Base-by-base conservation (phyloP, 2,888 invertebrate species). In the Calameuta pallipes region DNA sequence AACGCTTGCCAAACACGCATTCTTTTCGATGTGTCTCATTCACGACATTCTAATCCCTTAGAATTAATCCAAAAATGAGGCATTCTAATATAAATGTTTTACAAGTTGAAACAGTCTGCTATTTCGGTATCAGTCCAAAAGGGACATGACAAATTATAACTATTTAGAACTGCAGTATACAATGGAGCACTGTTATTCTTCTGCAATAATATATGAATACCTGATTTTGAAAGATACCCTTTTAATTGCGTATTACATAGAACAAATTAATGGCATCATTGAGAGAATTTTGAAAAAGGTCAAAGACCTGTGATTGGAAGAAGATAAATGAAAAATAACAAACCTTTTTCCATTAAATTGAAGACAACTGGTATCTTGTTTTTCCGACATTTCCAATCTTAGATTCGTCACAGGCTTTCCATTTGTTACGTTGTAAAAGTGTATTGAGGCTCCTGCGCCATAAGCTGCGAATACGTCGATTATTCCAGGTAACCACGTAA, bases 281-380 rank as follows among this genome's bases (percentile, higher is more conserved):
- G 56, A 23, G 56, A 23, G 6, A 23, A 2, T 56, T 56, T 56
- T 9, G 12, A 56, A 56, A 2, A 56, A 56, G 56, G 23, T 23
- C 23, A 23, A 56, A 56, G 56, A 56, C 23, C 9, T 56, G 23
- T 9, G 23, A 56, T 9, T 56, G 23, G 23, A 56, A 23, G 2
- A 56, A 2, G 56, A 23, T 23, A 23, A 15, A 71, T 12, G 9
- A 30, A 23, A 71, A 31, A 71, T 13, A 71, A 31, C n/a, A 13
- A 23, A 91, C 91, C 89, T 88, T 77, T 90, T 91, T 15, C 84
- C 83, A 86, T 90, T 90, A 30, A 91, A 87, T 75, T 85, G 82
- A 69, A 91, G 78, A 31, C 88, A 88, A 74, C 86, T 89, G 6
- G 87, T 85, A 76, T 88, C 88, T 76, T 86, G 83, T 76, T 87